Conservation (phyloP, 2,113 vertebrate genomes). For the Gnathonemus echidnorhynchus region DNA sequence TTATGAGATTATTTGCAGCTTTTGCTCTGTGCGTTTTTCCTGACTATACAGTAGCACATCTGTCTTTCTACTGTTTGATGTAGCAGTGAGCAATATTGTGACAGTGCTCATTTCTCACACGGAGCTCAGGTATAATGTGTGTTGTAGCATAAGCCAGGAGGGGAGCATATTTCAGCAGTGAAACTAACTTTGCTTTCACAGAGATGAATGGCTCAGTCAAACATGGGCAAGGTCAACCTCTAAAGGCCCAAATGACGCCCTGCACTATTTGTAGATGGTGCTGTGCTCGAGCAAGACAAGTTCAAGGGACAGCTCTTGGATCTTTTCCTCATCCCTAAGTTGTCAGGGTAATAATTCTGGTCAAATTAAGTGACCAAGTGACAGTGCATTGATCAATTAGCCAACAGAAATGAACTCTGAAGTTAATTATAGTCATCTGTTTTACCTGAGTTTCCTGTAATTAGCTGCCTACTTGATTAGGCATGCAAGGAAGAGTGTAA, state of each 20-base stretch:
- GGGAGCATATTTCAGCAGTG: conserved; percentile 1
- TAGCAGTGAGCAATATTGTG: background rate
- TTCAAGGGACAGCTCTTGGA: conserved; percentile 16
- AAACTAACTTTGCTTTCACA: background rate
- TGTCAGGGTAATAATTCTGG: conserved; percentile 35
- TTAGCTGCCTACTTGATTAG: conserved; percentile 24
- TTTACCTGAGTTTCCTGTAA: conserved; percentile 37
- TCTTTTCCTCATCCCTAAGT: background rate
- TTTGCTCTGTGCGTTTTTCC: background rate
- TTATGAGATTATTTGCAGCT: background rate
- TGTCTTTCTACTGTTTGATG: background rate
- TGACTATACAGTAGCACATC: background rate
- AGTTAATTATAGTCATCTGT: conserved; percentile 44
- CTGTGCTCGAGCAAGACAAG: conserved; percentile 17
- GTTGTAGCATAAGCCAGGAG: background rate
- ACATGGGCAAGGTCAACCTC: background rate
- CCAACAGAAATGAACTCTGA: conserved; percentile 28
- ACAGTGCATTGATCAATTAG: conserved; percentile 36
- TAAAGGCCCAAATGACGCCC: conserved; percentile 3
- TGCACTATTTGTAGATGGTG: conserved; percentile 28
- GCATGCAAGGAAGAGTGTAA: conserved; percentile 22
- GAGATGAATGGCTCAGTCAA: conserved; percentile 4
- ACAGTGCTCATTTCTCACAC: background rate
- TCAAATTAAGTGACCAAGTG: conserved; percentile 26
- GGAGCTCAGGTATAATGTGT: background rate